Base-by-base conservation (phyloP, 92 coral and sea anemone genomes). In the Nematostella vectensis region DNA sequence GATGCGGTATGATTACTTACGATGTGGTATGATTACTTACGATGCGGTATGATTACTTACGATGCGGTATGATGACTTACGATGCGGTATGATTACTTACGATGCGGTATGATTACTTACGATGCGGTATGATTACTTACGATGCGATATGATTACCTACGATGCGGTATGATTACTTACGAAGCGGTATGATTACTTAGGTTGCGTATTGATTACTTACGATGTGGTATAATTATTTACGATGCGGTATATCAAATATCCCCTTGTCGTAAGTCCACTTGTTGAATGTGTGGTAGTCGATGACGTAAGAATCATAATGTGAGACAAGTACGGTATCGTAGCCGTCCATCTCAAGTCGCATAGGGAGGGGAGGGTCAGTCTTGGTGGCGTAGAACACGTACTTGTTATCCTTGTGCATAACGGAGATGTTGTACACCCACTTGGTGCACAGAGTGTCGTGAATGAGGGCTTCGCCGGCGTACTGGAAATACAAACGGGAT, bases 281-380 rank as follows among this genome's bases (percentile, higher is more conserved):
- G 4, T 75, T 55, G 48, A 89, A 89, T 18, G 75, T 59, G 69
- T 68, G 58, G 44, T 89, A 89, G 26, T 85, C 85, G 62, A 89
- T 67, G 8, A 81, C 82, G 45, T 89, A 89, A 50, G 79, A 63
- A 60, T 89, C 97, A 60, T 89, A 89, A 72, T 89, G 83, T 0
- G 97, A 89, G 22, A 82, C 94, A n/a, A 89, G 50, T 29, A 89
- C 59, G 0, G 94, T 87, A 33, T 89, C 95, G 45, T 89, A 89
- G 29, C 97, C 97, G 26, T 77, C 69, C 97, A 89, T 89, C 57
- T 85, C 95, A 42, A 77, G 74, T 66, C 80, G 75, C 18, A 89
- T 81, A 12, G 97, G 97, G 15, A 50, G 79, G 48, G 88, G 89
- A 16, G 97, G 95, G 66, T 59, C 81, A 1, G 85, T 67, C 54